phyloP scores from a whole-genome alignment of 1,140 invertebrate genomes.

The Macrobrachium rosenbergii region DNA sequence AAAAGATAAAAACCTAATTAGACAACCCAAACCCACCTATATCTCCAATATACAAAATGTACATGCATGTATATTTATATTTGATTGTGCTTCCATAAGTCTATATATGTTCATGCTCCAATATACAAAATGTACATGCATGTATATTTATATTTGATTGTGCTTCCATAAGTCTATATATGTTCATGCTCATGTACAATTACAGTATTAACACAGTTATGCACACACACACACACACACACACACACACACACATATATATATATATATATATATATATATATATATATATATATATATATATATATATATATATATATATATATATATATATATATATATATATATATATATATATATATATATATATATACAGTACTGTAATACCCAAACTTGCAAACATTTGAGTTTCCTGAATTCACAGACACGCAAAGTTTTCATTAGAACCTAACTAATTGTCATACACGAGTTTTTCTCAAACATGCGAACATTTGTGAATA shows the following conservation, averaged over 20 bases:
- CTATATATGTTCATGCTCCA: not conserved
- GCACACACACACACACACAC: not conserved
- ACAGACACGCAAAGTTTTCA: no score
- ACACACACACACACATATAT: slow-evolving; percentile 16
- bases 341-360: no score
- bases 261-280: slow-evolving; percentile 16
- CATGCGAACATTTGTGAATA: no score
- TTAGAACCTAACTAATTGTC: no score
- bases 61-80: not conserved
- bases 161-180: slow-evolving; percentile 1
- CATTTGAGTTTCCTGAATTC: no score
- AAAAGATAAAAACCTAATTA: not conserved
- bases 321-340: no score
- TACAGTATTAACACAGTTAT: not conserved
- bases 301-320: slow-evolving; percentile 27
- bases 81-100: not conserved
- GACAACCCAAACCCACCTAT: not conserved
- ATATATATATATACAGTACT: no score
- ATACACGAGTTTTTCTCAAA: no score
- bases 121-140: slow-evolving; percentile 5
- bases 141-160: not conserved
- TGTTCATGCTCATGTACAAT: not conserved
- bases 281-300: slow-evolving; percentile 24
- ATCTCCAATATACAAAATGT: not conserved
- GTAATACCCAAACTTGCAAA: no score